phyloP scores from a whole-genome alignment of 2,113 vertebrate species.

The Pluvianellus socialis region DNA sequence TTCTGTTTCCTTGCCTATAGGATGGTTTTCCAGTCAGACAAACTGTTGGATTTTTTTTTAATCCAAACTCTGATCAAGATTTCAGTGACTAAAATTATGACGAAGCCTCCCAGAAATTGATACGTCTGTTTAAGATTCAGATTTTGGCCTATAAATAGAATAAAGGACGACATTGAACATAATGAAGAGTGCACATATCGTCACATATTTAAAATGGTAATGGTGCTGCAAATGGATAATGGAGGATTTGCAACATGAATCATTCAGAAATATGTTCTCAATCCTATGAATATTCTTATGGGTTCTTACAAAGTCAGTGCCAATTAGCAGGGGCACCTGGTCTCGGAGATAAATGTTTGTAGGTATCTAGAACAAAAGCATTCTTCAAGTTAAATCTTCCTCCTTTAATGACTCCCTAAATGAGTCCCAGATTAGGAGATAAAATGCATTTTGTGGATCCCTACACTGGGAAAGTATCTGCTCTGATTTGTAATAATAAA shows the following conservation, averaged over 20 bases:
- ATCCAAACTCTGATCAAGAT: neutral
- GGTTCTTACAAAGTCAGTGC: neutral
- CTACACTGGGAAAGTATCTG: neutral
- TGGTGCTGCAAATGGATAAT: slow-evolving; percentile 39
- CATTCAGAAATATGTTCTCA: neutral
- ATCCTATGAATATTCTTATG: slow-evolving; percentile 27
- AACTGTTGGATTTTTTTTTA: neutral
- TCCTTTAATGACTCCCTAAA: neutral
- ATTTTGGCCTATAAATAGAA: slow-evolving; percentile 42
- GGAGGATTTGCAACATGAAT: slow-evolving; percentile 15
- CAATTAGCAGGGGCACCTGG: slow-evolving; percentile 1
- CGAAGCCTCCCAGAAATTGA: neutral
- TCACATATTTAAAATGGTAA: slow-evolving; percentile 17
- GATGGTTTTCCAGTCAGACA: neutral
- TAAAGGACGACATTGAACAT: slow-evolving; percentile 9
- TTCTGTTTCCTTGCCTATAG: neutral
- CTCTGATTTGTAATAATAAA: neutral
- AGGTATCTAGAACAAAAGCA: neutral
- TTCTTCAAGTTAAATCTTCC: neutral
- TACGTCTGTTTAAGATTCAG: neutral
- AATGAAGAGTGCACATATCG: neutral
- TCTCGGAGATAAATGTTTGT: neutral
- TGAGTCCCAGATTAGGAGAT: neutral
- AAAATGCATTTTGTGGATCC: neutral
- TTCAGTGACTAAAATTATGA: neutral